A percentile compares a stretch with the other conserved stretches of the same genome.
Conservation (phyloP, 2,888 invertebrate genomes). For the Agrilus biguttatus region DNA sequence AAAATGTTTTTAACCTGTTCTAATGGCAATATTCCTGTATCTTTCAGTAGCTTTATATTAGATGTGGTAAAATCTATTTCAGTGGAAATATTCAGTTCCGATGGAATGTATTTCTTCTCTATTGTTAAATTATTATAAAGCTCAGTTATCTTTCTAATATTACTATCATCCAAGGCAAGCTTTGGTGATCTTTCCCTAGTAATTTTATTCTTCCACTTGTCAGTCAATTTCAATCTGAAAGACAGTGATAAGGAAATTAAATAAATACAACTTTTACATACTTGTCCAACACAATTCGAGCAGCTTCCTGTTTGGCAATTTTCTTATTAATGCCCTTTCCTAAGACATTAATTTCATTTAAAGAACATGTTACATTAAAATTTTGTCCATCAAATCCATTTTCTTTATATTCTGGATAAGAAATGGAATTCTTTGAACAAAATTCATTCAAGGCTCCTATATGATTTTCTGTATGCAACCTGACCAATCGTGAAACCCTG, state of each 20-base stretch:
- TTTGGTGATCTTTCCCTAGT: background rate
- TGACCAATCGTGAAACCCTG: slow-evolving; percentile 14
- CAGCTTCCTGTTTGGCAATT: slow-evolving; percentile 33
- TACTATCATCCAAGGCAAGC: background rate
- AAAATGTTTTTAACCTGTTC: no score
- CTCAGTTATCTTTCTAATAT: background rate
- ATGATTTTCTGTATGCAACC: slow-evolving; percentile 23
- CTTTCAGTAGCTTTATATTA: no score
- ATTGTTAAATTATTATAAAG: slow-evolving; percentile 2
- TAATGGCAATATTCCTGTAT: no score
- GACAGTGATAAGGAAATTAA: background rate
- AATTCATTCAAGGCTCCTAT: slow-evolving; percentile 23
- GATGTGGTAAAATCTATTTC: no score
- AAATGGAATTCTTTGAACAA: slow-evolving; percentile 25
- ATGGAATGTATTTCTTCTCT: background rate
- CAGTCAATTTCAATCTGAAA: background rate
- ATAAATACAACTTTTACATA: slow-evolving; percentile 2
- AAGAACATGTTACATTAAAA: slow-evolving; percentile 4
- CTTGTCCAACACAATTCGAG: slow-evolving; percentile 18
- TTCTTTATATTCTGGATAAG: slow-evolving; percentile 22
- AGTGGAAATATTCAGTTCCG: no score
- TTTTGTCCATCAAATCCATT: slow-evolving; percentile 33
- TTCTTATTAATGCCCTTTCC: slow-evolving; percentile 31
- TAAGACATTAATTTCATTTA: background rate
- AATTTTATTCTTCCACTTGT: background rate